A percentile compares a stretch with the other conserved stretches of the same genome.
phyloP scores from a whole-genome alignment of 2,797 vertebrate genomes.

The Rhinoraja longicauda region DNA sequence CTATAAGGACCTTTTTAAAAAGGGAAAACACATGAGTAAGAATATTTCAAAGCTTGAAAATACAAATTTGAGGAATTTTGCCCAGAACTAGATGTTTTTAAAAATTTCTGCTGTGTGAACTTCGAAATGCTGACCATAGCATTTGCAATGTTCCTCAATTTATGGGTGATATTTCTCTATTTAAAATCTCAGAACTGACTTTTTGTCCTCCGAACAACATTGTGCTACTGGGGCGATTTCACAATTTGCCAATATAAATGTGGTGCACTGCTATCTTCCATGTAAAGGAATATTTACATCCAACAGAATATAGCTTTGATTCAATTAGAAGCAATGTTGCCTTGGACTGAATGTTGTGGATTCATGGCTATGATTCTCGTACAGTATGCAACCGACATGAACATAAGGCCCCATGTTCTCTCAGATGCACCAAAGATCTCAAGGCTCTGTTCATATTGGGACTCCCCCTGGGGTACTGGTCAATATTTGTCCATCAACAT shows the following conservation, averaged over 20 bases:
- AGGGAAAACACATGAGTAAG: constrained; percentile 68
- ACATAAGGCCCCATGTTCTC: neutral
- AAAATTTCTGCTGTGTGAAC: constrained; percentile 56
- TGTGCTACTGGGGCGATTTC: neutral
- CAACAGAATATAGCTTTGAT: neutral
- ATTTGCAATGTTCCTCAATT: neutral
- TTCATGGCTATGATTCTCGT: neutral
- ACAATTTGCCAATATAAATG: neutral
- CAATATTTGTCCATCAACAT: neutral
- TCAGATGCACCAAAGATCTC: neutral
- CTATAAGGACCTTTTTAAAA: constrained; percentile 57
- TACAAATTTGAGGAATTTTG: constrained; percentile 67
- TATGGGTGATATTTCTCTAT: neutral
- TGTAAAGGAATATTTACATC: neutral
- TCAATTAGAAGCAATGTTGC: neutral
- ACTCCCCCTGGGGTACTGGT: neutral
- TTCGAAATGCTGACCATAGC: constrained; percentile 40
- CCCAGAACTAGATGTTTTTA: constrained; percentile 57
- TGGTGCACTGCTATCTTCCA: neutral
- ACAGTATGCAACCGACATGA: neutral
- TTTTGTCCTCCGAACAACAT: neutral
- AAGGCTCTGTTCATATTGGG: neutral
- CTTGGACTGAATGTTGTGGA: neutral
- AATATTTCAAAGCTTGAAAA: constrained; percentile 72
- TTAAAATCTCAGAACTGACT: neutral